phyloP scores from a whole-genome alignment of 2,888 invertebrate genomes.

The Zygaena filipendulae region DNA sequence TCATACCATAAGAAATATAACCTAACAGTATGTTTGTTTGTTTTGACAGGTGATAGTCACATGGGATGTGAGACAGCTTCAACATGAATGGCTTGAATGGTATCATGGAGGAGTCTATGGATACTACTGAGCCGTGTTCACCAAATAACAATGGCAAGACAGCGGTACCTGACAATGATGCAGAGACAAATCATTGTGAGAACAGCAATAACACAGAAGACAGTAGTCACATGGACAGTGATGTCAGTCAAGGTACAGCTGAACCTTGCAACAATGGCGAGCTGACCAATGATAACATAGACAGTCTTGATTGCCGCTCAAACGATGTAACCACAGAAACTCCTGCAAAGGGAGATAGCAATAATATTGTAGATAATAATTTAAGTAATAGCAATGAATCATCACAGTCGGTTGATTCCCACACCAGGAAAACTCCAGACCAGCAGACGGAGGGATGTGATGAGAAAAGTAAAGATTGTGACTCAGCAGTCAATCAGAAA shows the following conservation, averaged over 20 bases:
- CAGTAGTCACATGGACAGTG: slow-evolving; percentile 22
- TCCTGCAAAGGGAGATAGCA: slow-evolving; percentile 19
- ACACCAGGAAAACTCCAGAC: too few relatives aligned
- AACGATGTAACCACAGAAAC: too few relatives aligned
- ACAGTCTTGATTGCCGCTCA: too few relatives aligned
- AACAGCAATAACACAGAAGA: slow-evolving; percentile 23
- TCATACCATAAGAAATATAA: slow-evolving; percentile 30
- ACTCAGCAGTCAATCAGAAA: too few relatives aligned
- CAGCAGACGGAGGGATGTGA: too few relatives aligned
- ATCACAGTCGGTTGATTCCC: too few relatives aligned
- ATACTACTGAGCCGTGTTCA: slow-evolving; percentile 22
- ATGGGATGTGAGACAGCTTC: slow-evolving; percentile 37
- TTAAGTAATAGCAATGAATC: slow-evolving; percentile 29
- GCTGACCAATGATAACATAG: too few relatives aligned
- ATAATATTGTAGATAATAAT: slow-evolving; percentile 20
- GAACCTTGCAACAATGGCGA: too few relatives aligned
- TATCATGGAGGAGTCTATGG: slow-evolving; percentile 42
- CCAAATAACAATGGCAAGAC: slow-evolving; percentile 16
- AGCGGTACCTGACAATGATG: slow-evolving; percentile 19
- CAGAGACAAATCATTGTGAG: slow-evolving; percentile 21
- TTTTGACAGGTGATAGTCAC: slow-evolving; percentile 38
- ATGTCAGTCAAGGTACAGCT: slow-evolving; percentile 11
- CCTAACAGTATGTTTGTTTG: slow-evolving; percentile 27
- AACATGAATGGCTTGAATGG: slow-evolving; percentile 53
- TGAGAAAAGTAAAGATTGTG: too few relatives aligned